Conservation (phyloP, 2,113 vertebrate genomes). For the Tamias sibiricus region DNA sequence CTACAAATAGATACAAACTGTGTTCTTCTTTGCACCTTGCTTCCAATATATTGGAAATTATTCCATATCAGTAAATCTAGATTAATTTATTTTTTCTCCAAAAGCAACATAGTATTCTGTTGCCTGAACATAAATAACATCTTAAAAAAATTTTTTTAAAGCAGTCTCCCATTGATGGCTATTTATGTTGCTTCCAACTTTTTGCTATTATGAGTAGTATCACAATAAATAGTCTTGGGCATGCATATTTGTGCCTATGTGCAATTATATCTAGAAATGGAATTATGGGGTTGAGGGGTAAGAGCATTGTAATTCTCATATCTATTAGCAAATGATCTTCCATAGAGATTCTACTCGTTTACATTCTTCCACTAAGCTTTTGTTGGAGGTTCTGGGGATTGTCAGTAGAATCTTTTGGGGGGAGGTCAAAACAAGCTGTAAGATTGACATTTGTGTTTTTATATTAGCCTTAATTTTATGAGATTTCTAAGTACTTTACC, state of each 20-base stretch:
- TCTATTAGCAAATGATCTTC: not conserved
- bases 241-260: not conserved
- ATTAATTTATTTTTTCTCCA: not conserved
- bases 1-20: not conserved
- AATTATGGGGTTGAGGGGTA: not conserved
- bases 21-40: conserved; percentile 12
- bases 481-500: conserved; percentile 60
- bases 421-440: conserved; percentile 12
- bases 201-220: conserved; percentile 7
- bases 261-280: conserved; percentile 22
- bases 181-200: conserved; percentile 32
- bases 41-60: conserved; percentile 16
- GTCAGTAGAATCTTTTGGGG: conserved; percentile 5
- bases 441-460: conserved; percentile 37
- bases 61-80: not conserved
- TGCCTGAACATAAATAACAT: not conserved
- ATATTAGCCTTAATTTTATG: conserved; percentile 36
- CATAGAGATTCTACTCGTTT: not conserved
- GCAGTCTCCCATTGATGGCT: not conserved
- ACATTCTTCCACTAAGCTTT: not conserved
- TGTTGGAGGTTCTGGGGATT: conserved; percentile 14
- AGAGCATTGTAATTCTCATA: conserved; percentile 15
- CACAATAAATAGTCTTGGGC: not conserved
- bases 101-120: conserved; percentile 1
- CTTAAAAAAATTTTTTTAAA: not conserved